Evolutionary conservation across 2,113 vertebrate genomes (phyloP), one percentile per base, ranked within the genome.

Genomic region (Pterocles gutturalis): DNA sequence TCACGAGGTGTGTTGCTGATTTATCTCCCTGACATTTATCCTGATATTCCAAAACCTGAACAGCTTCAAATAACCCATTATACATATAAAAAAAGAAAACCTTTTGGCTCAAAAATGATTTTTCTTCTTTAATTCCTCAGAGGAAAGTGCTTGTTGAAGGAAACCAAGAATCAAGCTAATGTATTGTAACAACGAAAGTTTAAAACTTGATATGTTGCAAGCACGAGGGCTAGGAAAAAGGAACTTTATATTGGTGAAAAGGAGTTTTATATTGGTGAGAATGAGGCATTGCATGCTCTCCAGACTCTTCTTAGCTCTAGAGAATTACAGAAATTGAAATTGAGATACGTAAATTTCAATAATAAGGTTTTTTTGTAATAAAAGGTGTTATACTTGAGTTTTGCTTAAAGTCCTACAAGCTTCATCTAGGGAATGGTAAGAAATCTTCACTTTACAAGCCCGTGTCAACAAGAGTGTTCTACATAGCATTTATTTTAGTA

Each of bases 11-110:
- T 93, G 86, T 7, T 65, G 83, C 57, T 93, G 94, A 96, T 95
- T 96, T 97, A 83, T 95, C 88, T 88, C 86, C 22, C 26, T 93
- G 95, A 90, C 90, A 69, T 93, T 96, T 94, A 93, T 93, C 45
- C 70, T 96, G 85, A 90, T 97, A 94, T 64, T 90, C 70, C 53
- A 88, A 93, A 96, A 83, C 92, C 88, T 94, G 48, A 96, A 17
- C 24, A 67, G 70, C 82, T 95, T 93, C 88, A 93, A 88, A 80
- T 94, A 92, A 83, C 54, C 75, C 29, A 5, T 58, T 79, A 89
- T 81, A 49, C 54, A 87, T 75, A 26, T 54, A n/a, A 48, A 76
- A 11, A 41, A 46, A 65, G 31, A 38, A 58, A 77, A 51, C 38
- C 38, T 43, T 3, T 38, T 93, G 90, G 73, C 84, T 87, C 33